Conservation (phyloP, 1,140 invertebrate species). For the Globodera rostochiensis region DNA sequence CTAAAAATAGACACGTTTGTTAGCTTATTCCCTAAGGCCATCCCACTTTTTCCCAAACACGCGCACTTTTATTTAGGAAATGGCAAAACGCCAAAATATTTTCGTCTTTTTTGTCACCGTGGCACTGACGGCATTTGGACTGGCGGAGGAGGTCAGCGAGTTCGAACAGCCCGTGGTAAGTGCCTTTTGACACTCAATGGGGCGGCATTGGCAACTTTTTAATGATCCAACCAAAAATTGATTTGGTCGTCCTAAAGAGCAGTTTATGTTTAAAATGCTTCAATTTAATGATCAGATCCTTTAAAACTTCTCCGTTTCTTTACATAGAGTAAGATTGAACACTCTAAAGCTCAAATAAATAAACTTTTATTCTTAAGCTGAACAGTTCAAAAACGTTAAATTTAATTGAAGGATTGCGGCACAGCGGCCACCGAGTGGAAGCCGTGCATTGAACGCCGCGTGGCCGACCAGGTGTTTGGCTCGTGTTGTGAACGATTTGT, state of each 20-base stretch:
- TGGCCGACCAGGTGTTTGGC: slow-evolving; percentile 63
- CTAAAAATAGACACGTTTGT: no score
- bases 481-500: slow-evolving; percentile 64
- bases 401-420: slow-evolving; percentile 52
- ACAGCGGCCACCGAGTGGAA: slow-evolving; percentile 60
- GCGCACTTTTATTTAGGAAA: neutral
- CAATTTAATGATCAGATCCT: neutral
- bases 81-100: slow-evolving; percentile 3
- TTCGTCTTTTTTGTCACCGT: neutral
- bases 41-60: neutral
- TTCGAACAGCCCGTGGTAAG: slow-evolving; percentile 49
- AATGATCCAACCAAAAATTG: no score
- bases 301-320: no score
- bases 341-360: no score
- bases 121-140: neutral
- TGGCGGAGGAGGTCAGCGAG: slow-evolving; percentile 44
- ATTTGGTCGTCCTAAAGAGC: no score
- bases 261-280: slow-evolving; percentile 28
- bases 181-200: slow-evolving; percentile 27
- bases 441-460: slow-evolving; percentile 63
- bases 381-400: no score
- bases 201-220: no score
- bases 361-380: no score
- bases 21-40: neutral
- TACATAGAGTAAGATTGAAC: no score